Base-by-base conservation (phyloP, 2,797 vertebrate genomes). In the Clarias fuscus region DNA sequence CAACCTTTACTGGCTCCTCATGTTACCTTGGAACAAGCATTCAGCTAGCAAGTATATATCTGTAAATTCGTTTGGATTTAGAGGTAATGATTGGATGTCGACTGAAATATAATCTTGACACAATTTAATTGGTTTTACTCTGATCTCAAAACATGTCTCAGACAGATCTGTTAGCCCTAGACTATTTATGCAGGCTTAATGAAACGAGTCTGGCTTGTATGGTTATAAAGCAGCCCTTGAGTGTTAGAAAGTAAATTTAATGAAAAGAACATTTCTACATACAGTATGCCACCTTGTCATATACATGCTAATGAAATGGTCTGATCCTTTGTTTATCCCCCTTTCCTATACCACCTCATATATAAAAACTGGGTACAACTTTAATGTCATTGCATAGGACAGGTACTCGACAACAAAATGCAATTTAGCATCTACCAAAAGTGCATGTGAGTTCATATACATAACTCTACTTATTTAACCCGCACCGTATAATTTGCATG, bases 141-240 rank as follows among this genome's bases (percentile, higher is more conserved):
- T 68, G 24, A 71, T 71, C 82, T 83, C 11, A 83, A 83, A 70
- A 33, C 18, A 24, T 70, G 48, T 70, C 33, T 58, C 11, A 83
- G 67, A 59, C 53, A 58, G 13, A 83, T 30, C n/a, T 53, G 22
- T 17, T 40, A 62, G 75, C 24, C 10, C 73, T 30, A 48, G 27
- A 24, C 37, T 67, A 65, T 67, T 82, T 53, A 68, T 30, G 62
- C 64, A 53, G 64, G 53, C 30, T 53, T 82, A 53, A 20, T 68
- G 3, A 82, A 67, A 11, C 43, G 40, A 67, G 53, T 2, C 5
- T 48, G 62, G 24, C 27, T 30, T 58, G 40, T 40, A 13, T 59
- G 71, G 27, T 24, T 70, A 48, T 71, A 37, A 83, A 56, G 7
- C 67, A 37, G 15, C 8, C 62, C 11, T 33, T 37, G 18, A 58